Percentiles rank a stretch among this genome's conserved stretches.
Conservation (phyloP, 37 sponge, comb jelly and placozoan genomes). For the Mnemiopsis leidyi region DNA sequence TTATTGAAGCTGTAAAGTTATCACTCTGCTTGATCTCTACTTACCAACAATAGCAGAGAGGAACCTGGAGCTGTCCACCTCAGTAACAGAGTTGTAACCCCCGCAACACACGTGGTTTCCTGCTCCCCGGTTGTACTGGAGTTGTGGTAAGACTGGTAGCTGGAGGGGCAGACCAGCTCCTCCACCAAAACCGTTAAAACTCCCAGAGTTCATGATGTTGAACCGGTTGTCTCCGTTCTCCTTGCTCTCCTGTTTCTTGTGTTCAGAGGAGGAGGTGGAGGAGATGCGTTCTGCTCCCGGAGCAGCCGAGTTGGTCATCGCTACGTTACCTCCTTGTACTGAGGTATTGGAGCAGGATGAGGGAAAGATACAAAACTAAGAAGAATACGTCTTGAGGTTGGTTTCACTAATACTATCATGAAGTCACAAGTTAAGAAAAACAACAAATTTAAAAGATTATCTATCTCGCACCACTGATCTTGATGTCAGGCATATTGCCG, state of each 20-base stretch:
- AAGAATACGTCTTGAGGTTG: too few relatives aligned
- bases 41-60: constrained; percentile 46
- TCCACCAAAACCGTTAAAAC: not conserved
- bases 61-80: constrained; percentile 48
- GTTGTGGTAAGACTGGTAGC: not conserved
- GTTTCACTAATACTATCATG: too few relatives aligned
- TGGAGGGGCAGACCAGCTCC: not conserved
- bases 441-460: too few relatives aligned
- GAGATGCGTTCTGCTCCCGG: not conserved
- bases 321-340: not conserved
- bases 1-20: too few relatives aligned
- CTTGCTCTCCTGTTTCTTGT: not conserved
- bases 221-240: not conserved
- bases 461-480: not conserved
- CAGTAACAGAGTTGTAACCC: not conserved
- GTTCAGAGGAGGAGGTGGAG: not conserved
- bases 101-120: not conserved
- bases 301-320: not conserved
- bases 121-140: not conserved
- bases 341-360: too few relatives aligned
- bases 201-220: not conserved
- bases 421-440: too few relatives aligned
- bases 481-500: not conserved
- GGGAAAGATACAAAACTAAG: too few relatives aligned
- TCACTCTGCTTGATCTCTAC: too few relatives aligned